Base-by-base conservation (phyloP, 1,140 invertebrate genomes). In the Brachionus sp. region DNA sequence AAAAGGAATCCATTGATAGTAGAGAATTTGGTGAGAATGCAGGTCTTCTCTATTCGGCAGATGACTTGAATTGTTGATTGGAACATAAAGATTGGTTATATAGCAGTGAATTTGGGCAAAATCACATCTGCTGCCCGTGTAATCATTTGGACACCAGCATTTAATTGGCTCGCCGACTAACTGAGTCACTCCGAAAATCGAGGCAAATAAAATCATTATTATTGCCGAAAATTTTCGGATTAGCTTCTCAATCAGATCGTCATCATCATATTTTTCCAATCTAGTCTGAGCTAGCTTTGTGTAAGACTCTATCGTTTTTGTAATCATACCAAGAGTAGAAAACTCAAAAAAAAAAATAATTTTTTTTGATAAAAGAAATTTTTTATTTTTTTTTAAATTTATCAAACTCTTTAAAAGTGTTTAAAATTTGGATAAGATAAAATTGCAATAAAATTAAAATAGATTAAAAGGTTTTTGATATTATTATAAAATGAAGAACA, bases 1-100 rank as follows among this genome's bases (percentile, higher is more conserved):
- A 64, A 84, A 83, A 12, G 84, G 83, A 23, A 84, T 62, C 84
- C 84, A 84, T 66, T 84, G 84, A 50, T 84, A 84, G 73, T 84
- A 84, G 16, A 82, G 53, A 29, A 78, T 78, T 50, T 78, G 10
- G 19, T 78, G 75, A 25, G 39, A 46, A n/a, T 78, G 16, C 0
- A 78, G 42, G 5, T 78, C 42, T 33, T 62, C 33, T 6, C 75
- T 9, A 12, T 19, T 53, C 10, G 44, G 44, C 5, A 78, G 23
- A 16, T 23, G 25, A 19, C 23, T 46, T 16, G 29, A 35, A 39
- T 78, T 78, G 29, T 12, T 39, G 6, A 78, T 44, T 35, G 75
- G 75, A n/a, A 78, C 42, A 19, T 78, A 78, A 9, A 78, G 25
- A 62, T 39, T 78, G n/a, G 75, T 78, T 7, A 78, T 78, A 9